phyloP scores from a whole-genome alignment of 2,888 invertebrate genomes.

The Gastracanthus pulcherrimus region DNA sequence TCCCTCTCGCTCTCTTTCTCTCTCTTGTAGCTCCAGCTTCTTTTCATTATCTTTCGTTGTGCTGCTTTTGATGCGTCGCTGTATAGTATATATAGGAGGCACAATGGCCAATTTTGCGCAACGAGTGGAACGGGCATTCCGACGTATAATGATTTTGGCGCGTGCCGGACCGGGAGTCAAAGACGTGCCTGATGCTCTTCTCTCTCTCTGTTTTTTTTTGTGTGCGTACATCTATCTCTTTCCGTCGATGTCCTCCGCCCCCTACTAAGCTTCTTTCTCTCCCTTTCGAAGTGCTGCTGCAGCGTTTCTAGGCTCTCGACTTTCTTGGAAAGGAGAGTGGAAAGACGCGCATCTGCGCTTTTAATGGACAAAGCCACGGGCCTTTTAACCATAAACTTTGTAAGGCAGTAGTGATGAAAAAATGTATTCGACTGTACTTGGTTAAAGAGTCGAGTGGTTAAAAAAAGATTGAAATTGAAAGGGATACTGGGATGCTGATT shows the following conservation, averaged over 20 bases:
- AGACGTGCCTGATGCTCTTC: background rate
- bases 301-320: background rate
- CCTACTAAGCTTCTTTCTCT: background rate
- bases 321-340: constrained; percentile 20
- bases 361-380: background rate
- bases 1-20: constrained; percentile 47
- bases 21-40: constrained; percentile 28
- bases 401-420: background rate
- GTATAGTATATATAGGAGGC: no score
- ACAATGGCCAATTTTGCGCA: constrained; percentile 26
- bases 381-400: constrained; percentile 3
- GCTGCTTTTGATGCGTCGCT: constrained; percentile 15
- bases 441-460: background rate
- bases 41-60: background rate
- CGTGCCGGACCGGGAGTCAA: constrained; percentile 22
- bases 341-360: constrained; percentile 25
- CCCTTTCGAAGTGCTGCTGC: no score
- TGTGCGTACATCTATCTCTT: background rate
- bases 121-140: constrained; percentile 14
- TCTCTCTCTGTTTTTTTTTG: background rate
- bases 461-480: background rate
- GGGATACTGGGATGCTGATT: background rate
- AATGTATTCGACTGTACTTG: background rate
- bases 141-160: constrained; percentile 32
- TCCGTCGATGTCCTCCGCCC: background rate